Conservation (phyloP, 2,888 invertebrate genomes). For the Drosophila paramelanica region DNA sequence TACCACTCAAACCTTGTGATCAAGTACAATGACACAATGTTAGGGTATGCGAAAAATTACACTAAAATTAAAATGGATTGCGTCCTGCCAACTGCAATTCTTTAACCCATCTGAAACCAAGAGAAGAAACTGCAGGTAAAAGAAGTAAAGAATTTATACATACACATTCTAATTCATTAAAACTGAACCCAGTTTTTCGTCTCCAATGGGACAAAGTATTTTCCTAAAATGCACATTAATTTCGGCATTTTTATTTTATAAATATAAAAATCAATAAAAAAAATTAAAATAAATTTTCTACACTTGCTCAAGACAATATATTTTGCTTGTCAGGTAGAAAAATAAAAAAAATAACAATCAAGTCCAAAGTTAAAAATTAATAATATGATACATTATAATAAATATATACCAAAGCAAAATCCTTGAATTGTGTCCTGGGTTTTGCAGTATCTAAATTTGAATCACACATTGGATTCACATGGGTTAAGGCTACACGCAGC, state of each 20-base stretch:
- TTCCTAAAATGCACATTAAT: too few relatives aligned
- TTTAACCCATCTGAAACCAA: slow-evolving; percentile 12
- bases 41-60: slow-evolving; percentile 10
- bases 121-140: slow-evolving; percentile 1
- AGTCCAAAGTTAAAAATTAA: too few relatives aligned
- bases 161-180: neutral
- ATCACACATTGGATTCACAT: neutral
- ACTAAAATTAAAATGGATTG: slow-evolving; percentile 53
- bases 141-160: neutral
- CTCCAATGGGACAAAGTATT: too few relatives aligned
- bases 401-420: neutral
- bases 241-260: too few relatives aligned
- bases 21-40: neutral
- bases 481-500: slow-evolving; percentile 4
- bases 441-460: neutral
- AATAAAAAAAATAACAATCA: too few relatives aligned
- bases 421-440: neutral
- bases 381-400: too few relatives aligned
- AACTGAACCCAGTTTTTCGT: too few relatives aligned
- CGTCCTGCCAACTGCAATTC: slow-evolving; percentile 16
- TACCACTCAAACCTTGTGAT: neutral
- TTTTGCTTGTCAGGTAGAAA: too few relatives aligned
- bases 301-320: too few relatives aligned
- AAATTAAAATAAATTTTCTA: too few relatives aligned
- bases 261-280: too few relatives aligned